Evolutionary conservation across 2,888 invertebrate genomes (phyloP), one percentile per base, ranked within the genome.

Genomic region (Epirrhoe alternata): DNA sequence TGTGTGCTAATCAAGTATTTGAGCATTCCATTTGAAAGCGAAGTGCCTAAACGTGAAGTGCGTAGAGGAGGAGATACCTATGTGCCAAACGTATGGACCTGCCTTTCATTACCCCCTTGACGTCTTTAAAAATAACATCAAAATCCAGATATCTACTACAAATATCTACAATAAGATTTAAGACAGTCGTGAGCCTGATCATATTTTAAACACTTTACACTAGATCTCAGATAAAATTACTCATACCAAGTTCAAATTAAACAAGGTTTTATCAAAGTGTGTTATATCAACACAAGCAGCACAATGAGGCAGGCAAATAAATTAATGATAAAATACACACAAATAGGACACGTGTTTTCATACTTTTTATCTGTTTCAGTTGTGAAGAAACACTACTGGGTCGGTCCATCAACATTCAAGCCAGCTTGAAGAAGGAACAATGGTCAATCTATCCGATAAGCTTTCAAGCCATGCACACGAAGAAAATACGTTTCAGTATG

Each of bases 361-460:
- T 53, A 6, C 49, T 31, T 57, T 47, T 58, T 53, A 49, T 69
- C 17, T 57, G 52, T 65, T 72, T 53, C 70, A 72, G 72, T 54
- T 72, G 69, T 72, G 65, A 72, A 67, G 65, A 65, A 55, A 57
- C 51, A 12, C 31, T 10, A 33, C 5, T 45, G 55, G 60, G 47
- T 12, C 57, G 61, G 49, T 68, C 64, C 42, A 55, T 38, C 35
- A 10, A 12, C 47, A 16, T 16, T 47, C 47, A 47, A 16, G 6
- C 4, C 2, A 14, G 33, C 52, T 33, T 33, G 31, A 30, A 52
- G 47, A 47, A 47, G n/a, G 7, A 47, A 47, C 12, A 47, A 47
- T 12, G 16, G 47, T 5, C 0, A 47, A 16, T 47, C 38, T 42
- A 42, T 12, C 38, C 1, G 24, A 24, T 24, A 2, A 2, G 24